phyloP scores from a whole-genome alignment of 1,140 invertebrate genomes.

The Homalodisca vitripennis region DNA sequence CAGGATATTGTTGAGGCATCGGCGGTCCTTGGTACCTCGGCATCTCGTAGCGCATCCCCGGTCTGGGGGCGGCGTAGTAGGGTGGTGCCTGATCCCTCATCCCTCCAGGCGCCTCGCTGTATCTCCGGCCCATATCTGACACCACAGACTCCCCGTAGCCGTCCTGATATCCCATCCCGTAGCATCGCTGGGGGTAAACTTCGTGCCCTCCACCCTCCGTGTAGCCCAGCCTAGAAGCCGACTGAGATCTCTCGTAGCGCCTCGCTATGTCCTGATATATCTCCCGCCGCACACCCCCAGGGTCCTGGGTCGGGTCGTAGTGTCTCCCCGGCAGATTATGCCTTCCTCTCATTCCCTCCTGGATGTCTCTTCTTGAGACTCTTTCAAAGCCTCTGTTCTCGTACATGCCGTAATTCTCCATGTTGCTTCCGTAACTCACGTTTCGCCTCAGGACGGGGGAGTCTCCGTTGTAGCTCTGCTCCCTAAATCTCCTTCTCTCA shows the following conservation, averaged over 20 bases:
- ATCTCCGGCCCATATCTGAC: constrained; percentile 1
- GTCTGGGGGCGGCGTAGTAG: not conserved
- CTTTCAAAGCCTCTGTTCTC: not conserved
- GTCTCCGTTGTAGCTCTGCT: not conserved
- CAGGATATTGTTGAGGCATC: constrained; percentile 1
- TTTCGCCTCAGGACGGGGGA: not conserved
- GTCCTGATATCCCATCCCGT: not conserved
- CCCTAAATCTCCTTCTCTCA: constrained; percentile 3
- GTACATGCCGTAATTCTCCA: constrained; percentile 18
- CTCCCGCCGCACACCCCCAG: too few species aligned
- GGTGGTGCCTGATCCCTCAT: not conserved
- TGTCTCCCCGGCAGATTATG: not conserved
- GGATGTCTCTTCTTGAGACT: constrained; percentile 1
- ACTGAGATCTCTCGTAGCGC: constrained; percentile 5
- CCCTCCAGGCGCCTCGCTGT: not conserved
- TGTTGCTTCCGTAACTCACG: constrained; percentile 19
- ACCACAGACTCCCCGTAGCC: not conserved
- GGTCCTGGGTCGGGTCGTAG: not conserved
- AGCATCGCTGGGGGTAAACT: not conserved
- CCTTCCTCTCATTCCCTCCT: not conserved
- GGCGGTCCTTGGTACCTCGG: constrained; percentile 10
- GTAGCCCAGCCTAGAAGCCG: constrained; percentile 1
- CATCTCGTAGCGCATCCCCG: not conserved
- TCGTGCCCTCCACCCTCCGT: constrained; percentile 15
- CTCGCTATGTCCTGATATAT: too few species aligned